phyloP scores from a whole-genome alignment of 2,888 invertebrate genomes.

The Drosophila paramelanica region DNA sequence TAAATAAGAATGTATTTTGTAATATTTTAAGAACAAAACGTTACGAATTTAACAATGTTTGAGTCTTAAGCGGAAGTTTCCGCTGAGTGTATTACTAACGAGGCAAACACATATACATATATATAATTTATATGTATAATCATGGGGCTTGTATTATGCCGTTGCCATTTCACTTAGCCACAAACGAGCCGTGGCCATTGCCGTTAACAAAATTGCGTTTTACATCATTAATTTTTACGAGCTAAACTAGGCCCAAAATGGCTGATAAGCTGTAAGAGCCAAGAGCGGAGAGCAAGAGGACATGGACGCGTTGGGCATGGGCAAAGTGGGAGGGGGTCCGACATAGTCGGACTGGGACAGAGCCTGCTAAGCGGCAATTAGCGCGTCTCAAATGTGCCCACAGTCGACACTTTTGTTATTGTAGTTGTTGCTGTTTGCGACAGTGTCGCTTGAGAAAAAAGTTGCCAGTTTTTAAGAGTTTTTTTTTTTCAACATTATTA shows the following conservation, averaged over 20 bases:
- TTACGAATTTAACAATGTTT: too few relatives aligned
- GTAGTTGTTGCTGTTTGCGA: neutral
- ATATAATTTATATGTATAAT: constrained; percentile 35
- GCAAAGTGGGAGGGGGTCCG: neutral
- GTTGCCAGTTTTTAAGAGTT: constrained; percentile 17
- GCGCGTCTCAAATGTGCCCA: constrained; percentile 55
- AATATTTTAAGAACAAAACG: too few relatives aligned
- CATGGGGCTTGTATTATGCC: constrained; percentile 57
- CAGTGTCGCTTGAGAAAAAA: neutral
- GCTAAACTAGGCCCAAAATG: constrained; percentile 75
- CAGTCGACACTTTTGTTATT: constrained; percentile 14
- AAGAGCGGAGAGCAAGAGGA: constrained; percentile 19
- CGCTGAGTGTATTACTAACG: constrained; percentile 47
- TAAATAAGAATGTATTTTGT: too few relatives aligned
- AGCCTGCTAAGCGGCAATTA: constrained; percentile 72
- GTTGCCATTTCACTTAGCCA: constrained; percentile 78
- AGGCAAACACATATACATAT: constrained; percentile 41
- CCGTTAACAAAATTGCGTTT: constrained; percentile 79
- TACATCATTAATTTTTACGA: constrained; percentile 80
- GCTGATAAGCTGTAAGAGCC: constrained; percentile 65
- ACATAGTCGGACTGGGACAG: constrained; percentile 22
- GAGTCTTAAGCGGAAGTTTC: too few relatives aligned
- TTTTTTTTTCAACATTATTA: constrained; percentile 17
- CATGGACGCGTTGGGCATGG: constrained; percentile 2
- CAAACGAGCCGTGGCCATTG: constrained; percentile 77